Evolutionary conservation across 2,888 invertebrate genomes (phyloP).

Genomic region (Clanis bilineata): DNA sequence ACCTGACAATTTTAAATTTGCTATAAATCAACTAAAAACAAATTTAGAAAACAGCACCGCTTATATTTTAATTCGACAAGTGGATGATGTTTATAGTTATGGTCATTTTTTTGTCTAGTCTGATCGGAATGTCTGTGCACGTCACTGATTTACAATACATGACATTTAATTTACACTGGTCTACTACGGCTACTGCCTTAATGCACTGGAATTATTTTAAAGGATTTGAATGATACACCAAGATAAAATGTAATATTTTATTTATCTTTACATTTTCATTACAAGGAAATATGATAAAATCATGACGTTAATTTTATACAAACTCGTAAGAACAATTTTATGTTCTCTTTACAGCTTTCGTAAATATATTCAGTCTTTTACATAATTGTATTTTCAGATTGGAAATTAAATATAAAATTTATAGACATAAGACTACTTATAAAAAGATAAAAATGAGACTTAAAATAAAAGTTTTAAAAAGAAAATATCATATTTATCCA

Average conservation of each 20-base stretch:
- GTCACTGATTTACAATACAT: no score
- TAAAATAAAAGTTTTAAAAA: not conserved
- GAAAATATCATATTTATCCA: not conserved
- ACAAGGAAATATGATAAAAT: constrained; percentile 20
- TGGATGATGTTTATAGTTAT: no score
- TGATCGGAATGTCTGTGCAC: no score
- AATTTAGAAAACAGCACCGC: no score
- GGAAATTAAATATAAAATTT: not conserved
- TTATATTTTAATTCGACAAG: no score
- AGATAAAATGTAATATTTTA: constrained; percentile 14
- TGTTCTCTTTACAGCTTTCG: constrained; percentile 14
- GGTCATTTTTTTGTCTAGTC: no score
- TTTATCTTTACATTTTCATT: constrained; percentile 14
- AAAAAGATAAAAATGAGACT: not conserved
- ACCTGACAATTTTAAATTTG: no score
- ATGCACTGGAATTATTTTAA: not conserved
- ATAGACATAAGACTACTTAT: not conserved
- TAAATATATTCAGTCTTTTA: constrained; percentile 10
- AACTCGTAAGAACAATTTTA: constrained; percentile 6
- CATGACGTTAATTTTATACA: constrained; percentile 7
- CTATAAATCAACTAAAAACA: no score
- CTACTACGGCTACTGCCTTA: not conserved
- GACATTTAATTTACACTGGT: not conserved
- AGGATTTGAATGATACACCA: not conserved
- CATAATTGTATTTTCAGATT: not conserved